phyloP scores from a whole-genome alignment of 2,888 invertebrate species.

The Limnephilus auricula region DNA sequence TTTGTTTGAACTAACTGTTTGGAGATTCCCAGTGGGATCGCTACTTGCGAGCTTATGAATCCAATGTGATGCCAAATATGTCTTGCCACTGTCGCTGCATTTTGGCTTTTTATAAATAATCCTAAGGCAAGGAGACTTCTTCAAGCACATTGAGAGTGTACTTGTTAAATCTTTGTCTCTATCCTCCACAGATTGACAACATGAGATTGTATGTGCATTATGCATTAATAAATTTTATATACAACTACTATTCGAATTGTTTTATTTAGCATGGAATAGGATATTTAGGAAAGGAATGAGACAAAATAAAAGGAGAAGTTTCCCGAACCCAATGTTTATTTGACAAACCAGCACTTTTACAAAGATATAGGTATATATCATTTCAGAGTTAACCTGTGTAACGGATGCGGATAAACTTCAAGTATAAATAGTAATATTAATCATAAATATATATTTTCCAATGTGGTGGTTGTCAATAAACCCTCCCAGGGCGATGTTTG shows the following conservation, averaged over 20 bases:
- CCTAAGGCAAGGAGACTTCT: neutral
- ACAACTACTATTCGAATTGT: constrained; percentile 49
- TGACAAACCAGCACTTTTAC: constrained; percentile 79
- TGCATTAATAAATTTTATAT: constrained; percentile 65
- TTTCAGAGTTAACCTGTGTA: constrained; percentile 74
- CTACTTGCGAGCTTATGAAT: constrained; percentile 58
- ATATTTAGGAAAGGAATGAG: neutral
- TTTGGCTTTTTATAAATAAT: constrained; percentile 59
- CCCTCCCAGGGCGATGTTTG: constrained; percentile 2
- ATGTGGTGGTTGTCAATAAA: constrained; percentile 10
- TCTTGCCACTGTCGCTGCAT: constrained; percentile 55
- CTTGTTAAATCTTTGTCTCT: constrained; percentile 18
- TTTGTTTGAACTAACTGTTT: neutral
- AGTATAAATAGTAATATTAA: constrained; percentile 44
- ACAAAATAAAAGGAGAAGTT: constrained; percentile 65
- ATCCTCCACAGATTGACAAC: neutral
- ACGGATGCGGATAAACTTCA: constrained; percentile 72
- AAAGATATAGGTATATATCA: constrained; percentile 70
- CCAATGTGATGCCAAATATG: constrained; percentile 62
- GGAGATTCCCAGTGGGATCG: constrained; percentile 19
- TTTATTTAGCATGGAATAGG: neutral
- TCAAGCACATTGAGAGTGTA: neutral
- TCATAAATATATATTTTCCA: constrained; percentile 46
- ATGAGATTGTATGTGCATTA: constrained; percentile 55
- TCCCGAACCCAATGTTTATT: constrained; percentile 79